A percentile compares a stretch with the other conserved stretches of the same genome.
phyloP scores from a whole-genome alignment of 2,113 vertebrate genomes.

The Psophia crepitans region DNA sequence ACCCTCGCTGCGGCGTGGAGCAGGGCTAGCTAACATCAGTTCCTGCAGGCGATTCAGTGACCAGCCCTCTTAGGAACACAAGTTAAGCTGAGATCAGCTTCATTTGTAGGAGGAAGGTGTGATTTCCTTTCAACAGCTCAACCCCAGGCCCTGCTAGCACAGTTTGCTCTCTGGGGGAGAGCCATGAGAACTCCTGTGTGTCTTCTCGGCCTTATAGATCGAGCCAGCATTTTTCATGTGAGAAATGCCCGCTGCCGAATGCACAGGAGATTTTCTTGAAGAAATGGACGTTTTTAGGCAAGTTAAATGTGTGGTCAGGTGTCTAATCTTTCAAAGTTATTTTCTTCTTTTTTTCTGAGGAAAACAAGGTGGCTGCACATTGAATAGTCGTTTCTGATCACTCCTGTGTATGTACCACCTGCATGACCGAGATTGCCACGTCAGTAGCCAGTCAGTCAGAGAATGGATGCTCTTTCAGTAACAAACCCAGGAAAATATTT shows the following conservation, averaged over 20 bases:
- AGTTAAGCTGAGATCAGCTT: not conserved
- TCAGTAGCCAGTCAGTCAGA: not conserved
- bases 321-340: not conserved
- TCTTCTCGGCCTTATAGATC: not conserved
- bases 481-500: not conserved
- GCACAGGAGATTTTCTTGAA: not conserved
- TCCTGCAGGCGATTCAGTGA: rapidly evolving
- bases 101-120: not conserved
- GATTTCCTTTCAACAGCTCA: not conserved
- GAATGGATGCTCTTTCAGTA: not conserved
- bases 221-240: not conserved
- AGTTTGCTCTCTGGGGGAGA: not conserved
- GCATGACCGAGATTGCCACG: not conserved
- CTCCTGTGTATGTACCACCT: not conserved
- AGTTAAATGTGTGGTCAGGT: not conserved
- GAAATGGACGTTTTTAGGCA: not conserved
- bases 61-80: not conserved
- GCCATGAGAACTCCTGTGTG: not conserved
- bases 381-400: not conserved
- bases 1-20: rapidly evolving
- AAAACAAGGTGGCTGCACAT: not conserved
- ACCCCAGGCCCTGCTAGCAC: not conserved
- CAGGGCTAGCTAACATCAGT: rapidly evolving
- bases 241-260: not conserved
- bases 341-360: not conserved